Conservation (phyloP, 2,113 vertebrate species). For the Melanostigma gelatinosum region DNA sequence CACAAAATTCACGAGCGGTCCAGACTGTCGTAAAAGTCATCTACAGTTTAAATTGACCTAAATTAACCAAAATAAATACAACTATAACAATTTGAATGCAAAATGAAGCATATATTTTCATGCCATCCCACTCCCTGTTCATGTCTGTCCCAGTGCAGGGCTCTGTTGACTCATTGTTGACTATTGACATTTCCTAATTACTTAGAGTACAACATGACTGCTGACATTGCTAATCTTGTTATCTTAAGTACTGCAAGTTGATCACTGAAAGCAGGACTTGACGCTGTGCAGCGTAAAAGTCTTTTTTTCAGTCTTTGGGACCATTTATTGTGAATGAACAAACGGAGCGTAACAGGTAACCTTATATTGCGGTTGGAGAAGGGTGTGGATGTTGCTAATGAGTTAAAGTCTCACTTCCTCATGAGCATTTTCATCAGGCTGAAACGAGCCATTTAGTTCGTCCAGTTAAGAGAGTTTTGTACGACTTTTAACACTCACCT, state of each 20-base stretch:
- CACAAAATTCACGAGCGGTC: background rate
- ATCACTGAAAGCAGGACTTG: background rate
- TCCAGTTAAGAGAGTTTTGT: background rate
- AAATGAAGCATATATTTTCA: background rate
- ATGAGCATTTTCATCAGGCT: background rate
- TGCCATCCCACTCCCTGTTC: background rate
- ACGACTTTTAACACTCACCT: background rate
- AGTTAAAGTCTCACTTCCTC: background rate
- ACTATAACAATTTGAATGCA: background rate
- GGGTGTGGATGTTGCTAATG: background rate
- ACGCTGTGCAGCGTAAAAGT: background rate
- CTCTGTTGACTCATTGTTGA: background rate
- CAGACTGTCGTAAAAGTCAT: background rate
- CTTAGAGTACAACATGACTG: background rate
- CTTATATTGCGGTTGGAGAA: background rate
- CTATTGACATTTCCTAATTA: background rate
- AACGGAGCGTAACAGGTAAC: background rate
- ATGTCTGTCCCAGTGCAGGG: background rate
- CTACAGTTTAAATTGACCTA: background rate
- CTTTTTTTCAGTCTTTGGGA: background rate
- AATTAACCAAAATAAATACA: background rate
- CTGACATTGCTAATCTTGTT: background rate
- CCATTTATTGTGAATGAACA: background rate
- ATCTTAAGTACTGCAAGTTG: background rate
- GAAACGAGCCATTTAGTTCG: background rate